phyloP scores from a whole-genome alignment of 2,797 vertebrate species.

The Picus viridis region DNA sequence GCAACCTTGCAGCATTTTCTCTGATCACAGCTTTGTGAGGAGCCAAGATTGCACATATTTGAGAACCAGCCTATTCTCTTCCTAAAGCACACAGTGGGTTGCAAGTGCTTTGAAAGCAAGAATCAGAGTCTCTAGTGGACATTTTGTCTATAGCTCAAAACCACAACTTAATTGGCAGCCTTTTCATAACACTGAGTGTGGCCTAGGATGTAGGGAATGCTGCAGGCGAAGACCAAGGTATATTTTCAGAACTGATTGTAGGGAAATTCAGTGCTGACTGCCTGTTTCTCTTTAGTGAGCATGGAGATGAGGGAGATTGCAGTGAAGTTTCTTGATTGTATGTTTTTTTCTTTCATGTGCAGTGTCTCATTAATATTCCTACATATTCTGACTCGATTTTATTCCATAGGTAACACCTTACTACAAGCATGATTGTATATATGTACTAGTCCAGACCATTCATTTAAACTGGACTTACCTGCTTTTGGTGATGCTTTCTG shows the following conservation, averaged over 20 bases:
- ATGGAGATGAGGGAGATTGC: neutral
- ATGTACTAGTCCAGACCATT: neutral
- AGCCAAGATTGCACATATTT: neutral
- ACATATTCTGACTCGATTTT: neutral
- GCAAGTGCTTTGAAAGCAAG: constrained; percentile 40
- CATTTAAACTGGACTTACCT: neutral
- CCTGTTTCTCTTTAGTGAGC: neutral
- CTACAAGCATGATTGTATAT: neutral
- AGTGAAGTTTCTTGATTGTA: neutral
- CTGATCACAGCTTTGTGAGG: neutral
- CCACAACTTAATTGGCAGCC: constrained; percentile 49
- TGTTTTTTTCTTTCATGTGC: neutral
- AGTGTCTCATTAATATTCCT: neutral
- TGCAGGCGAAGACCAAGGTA: neutral
- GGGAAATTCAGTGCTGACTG: neutral
- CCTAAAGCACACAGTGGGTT: constrained; percentile 13
- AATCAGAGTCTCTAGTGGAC: constrained; percentile 45
- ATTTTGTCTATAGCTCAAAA: constrained; percentile 54
- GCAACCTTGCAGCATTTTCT: constrained; percentile 26
- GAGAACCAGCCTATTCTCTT: neutral
- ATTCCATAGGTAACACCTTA: neutral
- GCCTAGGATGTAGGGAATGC: neutral
- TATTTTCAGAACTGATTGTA: neutral
- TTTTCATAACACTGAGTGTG: constrained; percentile 34
- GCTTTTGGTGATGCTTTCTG: neutral